Conservation (phyloP, 2,797 vertebrate species). For the Petrocephalus schoutedeni region DNA sequence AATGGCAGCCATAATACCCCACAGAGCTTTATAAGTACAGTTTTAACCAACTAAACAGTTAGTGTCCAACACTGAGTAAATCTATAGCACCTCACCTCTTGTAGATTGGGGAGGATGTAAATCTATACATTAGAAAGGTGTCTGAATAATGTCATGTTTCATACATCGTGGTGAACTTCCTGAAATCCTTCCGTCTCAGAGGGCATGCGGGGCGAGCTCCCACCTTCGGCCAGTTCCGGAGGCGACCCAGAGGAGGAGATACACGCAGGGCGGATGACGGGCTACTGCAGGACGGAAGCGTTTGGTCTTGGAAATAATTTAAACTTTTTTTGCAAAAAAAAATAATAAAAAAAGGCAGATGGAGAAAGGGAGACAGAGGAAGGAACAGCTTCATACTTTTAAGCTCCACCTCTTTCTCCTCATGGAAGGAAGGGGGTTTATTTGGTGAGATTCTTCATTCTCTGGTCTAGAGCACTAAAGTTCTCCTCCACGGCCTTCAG, state of each 20-base stretch:
- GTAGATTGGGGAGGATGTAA: neutral
- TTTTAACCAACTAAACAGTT: constrained; percentile 6
- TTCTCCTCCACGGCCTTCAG: constrained; percentile 77
- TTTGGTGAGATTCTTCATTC: constrained; percentile 82
- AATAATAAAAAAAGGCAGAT: constrained; percentile 42
- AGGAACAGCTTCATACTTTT: constrained; percentile 8
- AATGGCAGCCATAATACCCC: constrained; percentile 11
- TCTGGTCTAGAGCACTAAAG: constrained; percentile 71
- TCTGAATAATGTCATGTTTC: neutral
- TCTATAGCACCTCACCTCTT: neutral
- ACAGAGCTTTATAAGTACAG: neutral
- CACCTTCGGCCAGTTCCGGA: neutral
- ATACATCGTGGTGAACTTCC: constrained; percentile 33
- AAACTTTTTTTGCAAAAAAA: constrained; percentile 44
- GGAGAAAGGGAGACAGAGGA: constrained; percentile 36
- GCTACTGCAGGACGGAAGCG: constrained; percentile 39
- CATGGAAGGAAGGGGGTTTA: constrained; percentile 52
- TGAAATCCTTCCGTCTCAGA: constrained; percentile 38
- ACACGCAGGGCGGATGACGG: constrained; percentile 35
- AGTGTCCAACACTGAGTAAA: neutral
- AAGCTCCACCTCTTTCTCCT: constrained; percentile 36
- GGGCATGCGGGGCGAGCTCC: neutral
- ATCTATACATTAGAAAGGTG: neutral
- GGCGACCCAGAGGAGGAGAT: constrained; percentile 26
- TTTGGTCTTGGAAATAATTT: constrained; percentile 48